phyloP scores from a whole-genome alignment of 2,888 invertebrate species.

The Drosophila sordidula region DNA sequence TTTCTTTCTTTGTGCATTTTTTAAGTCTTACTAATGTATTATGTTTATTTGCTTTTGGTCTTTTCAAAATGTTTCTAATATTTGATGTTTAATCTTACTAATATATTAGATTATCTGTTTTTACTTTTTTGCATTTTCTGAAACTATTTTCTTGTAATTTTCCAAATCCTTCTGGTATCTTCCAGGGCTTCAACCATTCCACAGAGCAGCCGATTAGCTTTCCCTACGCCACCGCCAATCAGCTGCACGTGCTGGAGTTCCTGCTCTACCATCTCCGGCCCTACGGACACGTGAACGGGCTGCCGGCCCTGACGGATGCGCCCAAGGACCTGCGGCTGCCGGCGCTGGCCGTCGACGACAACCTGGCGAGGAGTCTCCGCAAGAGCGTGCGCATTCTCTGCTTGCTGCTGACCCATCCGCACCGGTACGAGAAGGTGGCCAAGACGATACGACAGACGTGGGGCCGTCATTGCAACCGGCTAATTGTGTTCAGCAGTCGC shows the following conservation, averaged over 20 bases:
- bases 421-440: constrained; percentile 93
- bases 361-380: constrained; percentile 24
- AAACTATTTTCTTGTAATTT: too few relatives aligned
- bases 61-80: too few relatives aligned
- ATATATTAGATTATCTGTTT: too few relatives aligned
- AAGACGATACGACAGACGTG: constrained; percentile 96
- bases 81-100: too few relatives aligned
- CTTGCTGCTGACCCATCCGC: constrained; percentile 87
- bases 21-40: too few relatives aligned
- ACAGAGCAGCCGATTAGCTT: constrained; percentile 96
- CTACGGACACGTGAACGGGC: constrained; percentile 86
- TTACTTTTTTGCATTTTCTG: too few relatives aligned
- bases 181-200: constrained; percentile 87
- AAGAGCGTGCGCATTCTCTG: constrained; percentile 54
- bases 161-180: not conserved
- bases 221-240: constrained; percentile 95
- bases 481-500: constrained; percentile 93
- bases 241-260: constrained; percentile 98
- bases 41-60: too few relatives aligned
- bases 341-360: constrained; percentile 3
- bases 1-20: too few relatives aligned
- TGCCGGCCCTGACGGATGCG: constrained; percentile 55
- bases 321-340: not conserved
- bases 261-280: constrained; percentile 96
- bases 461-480: constrained; percentile 94